Percentiles rank a stretch among this genome's conserved stretches.
These are phyloP conservation scores for Ophion ventricosus DNA, from an alignment of 2,888 invertebrate species.

Conservation along the genomic window DNA sequence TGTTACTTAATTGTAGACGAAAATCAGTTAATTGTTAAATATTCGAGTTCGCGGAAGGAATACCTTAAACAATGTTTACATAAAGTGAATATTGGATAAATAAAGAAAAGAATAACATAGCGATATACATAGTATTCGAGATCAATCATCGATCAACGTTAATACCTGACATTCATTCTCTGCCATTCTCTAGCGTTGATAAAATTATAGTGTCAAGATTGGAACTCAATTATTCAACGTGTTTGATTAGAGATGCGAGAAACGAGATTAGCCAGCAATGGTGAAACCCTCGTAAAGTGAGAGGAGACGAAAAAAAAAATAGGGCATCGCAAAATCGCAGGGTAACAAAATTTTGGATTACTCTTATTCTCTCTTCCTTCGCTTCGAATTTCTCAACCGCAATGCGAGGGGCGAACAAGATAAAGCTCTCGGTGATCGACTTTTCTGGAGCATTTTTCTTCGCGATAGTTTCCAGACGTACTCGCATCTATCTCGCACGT, in stretches of 20 bases:
- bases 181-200: conserved; percentile 15
- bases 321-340: background rate
- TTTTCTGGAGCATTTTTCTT: conserved; percentile 57
- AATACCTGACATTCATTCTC: background rate
- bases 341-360: conserved; percentile 15
- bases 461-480: conserved; percentile 46
- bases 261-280: background rate
- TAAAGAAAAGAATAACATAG: background rate
- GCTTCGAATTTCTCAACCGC: conserved; percentile 5
- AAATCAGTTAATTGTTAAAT: too few relatives aligned
- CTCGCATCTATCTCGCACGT: conserved; percentile 19
- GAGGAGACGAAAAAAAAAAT: conserved; percentile 12
- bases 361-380: background rate
- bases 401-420: conserved; percentile 32
- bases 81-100: background rate
- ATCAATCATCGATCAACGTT: too few relatives aligned
- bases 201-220: background rate
- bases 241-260: background rate
- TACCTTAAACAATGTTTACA: too few relatives aligned
- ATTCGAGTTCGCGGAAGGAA: too few relatives aligned
- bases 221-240: background rate
- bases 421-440: conserved; percentile 59
- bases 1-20: too few relatives aligned
- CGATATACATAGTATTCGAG: too few relatives aligned
- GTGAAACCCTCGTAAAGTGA: background rate